Evolutionary conservation across 92 coral and sea anemone genomes (phyloP), one percentile per base, ranked within the genome.

Genomic region (Heteractis magnifica): DNA sequence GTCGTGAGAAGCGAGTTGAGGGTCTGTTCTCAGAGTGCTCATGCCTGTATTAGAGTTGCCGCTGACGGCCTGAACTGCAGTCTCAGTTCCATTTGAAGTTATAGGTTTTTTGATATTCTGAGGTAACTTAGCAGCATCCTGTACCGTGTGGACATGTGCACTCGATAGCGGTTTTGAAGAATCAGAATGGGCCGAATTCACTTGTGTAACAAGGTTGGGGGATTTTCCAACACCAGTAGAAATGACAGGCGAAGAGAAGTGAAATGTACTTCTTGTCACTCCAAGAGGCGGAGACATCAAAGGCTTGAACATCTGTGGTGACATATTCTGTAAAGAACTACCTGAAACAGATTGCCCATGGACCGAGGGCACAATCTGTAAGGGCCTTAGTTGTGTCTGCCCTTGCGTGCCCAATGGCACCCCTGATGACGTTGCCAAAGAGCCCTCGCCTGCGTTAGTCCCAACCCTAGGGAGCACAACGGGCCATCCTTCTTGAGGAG

Each of bases 221-320:
- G 26, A 15, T 19, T 41, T 49, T 52, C 72, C 79, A 12, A 77
- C 81, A 16, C 81, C 65, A 4, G 81, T 12, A 6, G 87, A 84
- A 18, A 76, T 84, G 13, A 84, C 87, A n/a, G 81, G 82, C 23
- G 81, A 62, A 10, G 76, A 73, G 65, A 65, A 75, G 41, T 75
- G 81, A 21, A 76, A 84, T 8, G 87, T 76, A 11, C 81, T 64
- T 6, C 75, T 84, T 9, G 81, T 84, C 4, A 76, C 86, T 34
- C 81, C 80, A n/a, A 70, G 51, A 0, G 93, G 86, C 52, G 93
- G 86, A 4, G 90, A 83, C 58, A 84, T 55, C 65, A 90, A 18
- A 6, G 81, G 87, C 15, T 62, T 58, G 65, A 56, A 76, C 74
- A 77, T 51, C 11, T 53, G 81, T 9, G 65, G 65, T 1, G 65